Conservation (phyloP, 2,888 invertebrate species). For the Lithophane leautieri region DNA sequence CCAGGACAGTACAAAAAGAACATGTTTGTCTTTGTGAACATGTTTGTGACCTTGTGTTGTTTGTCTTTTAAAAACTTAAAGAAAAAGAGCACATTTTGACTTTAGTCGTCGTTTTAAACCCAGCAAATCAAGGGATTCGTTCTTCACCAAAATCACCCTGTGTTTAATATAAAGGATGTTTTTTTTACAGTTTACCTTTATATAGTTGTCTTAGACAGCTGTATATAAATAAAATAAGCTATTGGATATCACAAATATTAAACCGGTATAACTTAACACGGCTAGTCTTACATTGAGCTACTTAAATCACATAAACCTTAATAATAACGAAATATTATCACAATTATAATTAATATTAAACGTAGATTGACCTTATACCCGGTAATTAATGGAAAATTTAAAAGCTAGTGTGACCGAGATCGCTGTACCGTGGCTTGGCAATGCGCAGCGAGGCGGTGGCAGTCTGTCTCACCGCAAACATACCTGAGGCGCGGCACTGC, state of each 20-base stretch:
- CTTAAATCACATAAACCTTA: slow-evolving; percentile 3
- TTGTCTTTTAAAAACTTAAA: background rate
- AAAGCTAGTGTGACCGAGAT: too few relatives aligned
- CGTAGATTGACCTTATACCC: background rate
- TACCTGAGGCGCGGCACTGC: too few relatives aligned
- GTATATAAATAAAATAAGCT: slow-evolving; percentile 9
- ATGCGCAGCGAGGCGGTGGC: too few relatives aligned
- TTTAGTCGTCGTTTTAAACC: background rate
- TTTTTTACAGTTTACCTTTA: background rate
- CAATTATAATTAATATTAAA: slow-evolving; percentile 5
- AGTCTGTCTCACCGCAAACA: too few relatives aligned
- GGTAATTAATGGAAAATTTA: background rate
- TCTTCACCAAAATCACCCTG: background rate
- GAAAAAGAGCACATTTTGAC: background rate
- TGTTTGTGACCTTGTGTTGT: too few relatives aligned
- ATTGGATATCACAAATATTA: slow-evolving; percentile 48
- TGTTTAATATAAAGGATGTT: background rate
- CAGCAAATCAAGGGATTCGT: background rate
- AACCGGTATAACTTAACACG: slow-evolving; percentile 9
- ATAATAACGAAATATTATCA: slow-evolving; percentile 15
- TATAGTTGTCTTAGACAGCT: background rate
- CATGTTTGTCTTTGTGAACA: background rate
- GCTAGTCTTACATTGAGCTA: slow-evolving; percentile 49
- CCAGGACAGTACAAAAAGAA: background rate
- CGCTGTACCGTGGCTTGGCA: too few relatives aligned